Base-by-base conservation (phyloP, 1,140 invertebrate genomes). In the Aphelenchoides besseyi region DNA sequence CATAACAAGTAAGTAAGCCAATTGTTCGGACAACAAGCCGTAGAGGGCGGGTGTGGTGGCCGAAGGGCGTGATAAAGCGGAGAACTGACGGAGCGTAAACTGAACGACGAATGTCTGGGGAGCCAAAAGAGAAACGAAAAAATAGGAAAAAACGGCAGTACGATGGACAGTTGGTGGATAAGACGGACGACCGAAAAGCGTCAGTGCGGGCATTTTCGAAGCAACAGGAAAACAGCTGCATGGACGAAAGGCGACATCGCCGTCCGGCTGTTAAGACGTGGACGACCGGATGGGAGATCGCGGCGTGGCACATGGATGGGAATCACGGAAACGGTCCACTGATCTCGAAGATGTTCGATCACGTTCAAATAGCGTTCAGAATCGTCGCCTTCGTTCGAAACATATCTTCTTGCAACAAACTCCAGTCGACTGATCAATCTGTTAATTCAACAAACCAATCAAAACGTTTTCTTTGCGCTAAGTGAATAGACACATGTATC, bases 151-250 rank as follows among this genome's bases (percentile, higher is more conserved):
- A 48, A 48, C 41, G 41, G 12, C 41, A 12, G 41, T 48, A 12
- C 41, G 41, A 48, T 48, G 41, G 41, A 48, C 41, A 48, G 41
- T 48, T 48, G 41, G 41, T 48, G 41, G 41, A 48, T 48, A 23
- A 12, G 41, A 23, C 41, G 41, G 41, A 12, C 41, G 41, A 23
- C 41, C 41, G 41, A 48, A 12, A 23, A 48, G 41, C 23, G 12
- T 23, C 41, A n/a, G 12, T 23, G 41, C 23, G 41, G 41, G 41
- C 41, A 48, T 48, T 48, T 23, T 12, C 41, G 41, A 48, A 23
- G 12, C 12, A 48, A 23, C 41, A 23, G 41, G 41, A 48, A 48
- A 48, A 48, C 41, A 48, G 41, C 41, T 48, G 41, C 23, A 48
- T 23, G 41, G n/a, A n/a, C 41, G 41, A 48, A 48, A 23, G 41